phyloP scores from a whole-genome alignment of 1,140 invertebrate species.

The Habropoda laboriosa region DNA sequence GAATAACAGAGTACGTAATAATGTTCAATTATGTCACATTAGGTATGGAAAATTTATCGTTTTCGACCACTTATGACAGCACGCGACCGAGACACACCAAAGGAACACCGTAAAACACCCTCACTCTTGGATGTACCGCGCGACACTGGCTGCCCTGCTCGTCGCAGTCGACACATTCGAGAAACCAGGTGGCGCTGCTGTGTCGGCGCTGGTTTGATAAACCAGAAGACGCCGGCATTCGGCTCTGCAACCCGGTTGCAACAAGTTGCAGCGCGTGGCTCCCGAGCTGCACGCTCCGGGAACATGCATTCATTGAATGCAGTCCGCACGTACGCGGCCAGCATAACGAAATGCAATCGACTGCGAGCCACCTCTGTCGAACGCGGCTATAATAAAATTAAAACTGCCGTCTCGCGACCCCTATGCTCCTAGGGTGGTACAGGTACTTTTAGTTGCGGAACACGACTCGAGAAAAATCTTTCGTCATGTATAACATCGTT shows the following conservation, averaged over 20 bases:
- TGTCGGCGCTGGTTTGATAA: slow-evolving; percentile 11
- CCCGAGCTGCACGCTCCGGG: neutral
- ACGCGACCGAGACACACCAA: neutral
- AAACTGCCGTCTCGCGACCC: neutral
- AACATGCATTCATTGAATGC: slow-evolving; percentile 44
- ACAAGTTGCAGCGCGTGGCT: slow-evolving; percentile 66
- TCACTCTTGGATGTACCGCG: slow-evolving; percentile 63
- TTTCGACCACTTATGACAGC: neutral
- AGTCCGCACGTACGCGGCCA: slow-evolving; percentile 21
- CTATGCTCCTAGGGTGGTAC: neutral
- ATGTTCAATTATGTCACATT: neutral
- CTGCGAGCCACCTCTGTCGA: slow-evolving; percentile 19
- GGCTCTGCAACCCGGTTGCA: slow-evolving; percentile 49
- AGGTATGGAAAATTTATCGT: no score
- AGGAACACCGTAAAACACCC: slow-evolving; percentile 17
- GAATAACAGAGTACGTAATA: no score
- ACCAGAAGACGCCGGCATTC: slow-evolving; percentile 5
- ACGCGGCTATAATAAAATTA: slow-evolving; percentile 34
- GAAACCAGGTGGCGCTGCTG: slow-evolving; percentile 61
- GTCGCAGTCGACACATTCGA: slow-evolving; percentile 8
- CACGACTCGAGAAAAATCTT: neutral
- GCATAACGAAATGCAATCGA: slow-evolving; percentile 41
- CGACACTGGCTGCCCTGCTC: slow-evolving; percentile 63
- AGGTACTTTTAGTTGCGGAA: neutral
- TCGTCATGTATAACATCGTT: neutral